Conservation (phyloP, 2,113 vertebrate genomes). For the Sinocyclocheilus grahami region DNA sequence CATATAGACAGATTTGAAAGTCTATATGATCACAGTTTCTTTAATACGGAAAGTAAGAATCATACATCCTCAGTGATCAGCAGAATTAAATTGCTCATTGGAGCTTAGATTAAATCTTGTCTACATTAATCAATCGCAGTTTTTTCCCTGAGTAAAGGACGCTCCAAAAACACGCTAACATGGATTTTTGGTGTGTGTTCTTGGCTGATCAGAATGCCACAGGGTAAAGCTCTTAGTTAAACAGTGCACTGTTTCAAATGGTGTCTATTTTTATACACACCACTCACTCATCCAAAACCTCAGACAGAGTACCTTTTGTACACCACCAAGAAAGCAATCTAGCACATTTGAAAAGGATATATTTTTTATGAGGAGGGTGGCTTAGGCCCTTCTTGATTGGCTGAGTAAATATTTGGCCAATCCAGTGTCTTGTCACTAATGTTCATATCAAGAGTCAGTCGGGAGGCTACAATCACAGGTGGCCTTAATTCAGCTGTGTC, state of each 20-base stretch:
- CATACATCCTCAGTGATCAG: background rate
- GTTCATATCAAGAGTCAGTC: background rate
- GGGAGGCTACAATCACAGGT: background rate
- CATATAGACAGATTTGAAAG: background rate
- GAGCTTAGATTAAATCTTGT: slow-evolving; percentile 20
- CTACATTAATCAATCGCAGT: slow-evolving; percentile 39
- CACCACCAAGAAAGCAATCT: slow-evolving; percentile 67
- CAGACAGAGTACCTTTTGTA: slow-evolving; percentile 80
- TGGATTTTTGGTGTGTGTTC: background rate
- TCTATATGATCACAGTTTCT: background rate
- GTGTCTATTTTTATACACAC: slow-evolving; percentile 77
- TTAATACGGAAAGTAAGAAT: background rate
- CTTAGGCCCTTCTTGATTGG: slow-evolving; percentile 56
- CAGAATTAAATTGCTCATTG: slow-evolving; percentile 2
- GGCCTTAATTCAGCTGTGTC: background rate
- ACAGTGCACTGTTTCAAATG: slow-evolving; percentile 71
- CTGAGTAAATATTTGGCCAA: slow-evolving; percentile 52
- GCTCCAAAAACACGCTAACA: slow-evolving; percentile 2
- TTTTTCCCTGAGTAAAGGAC: slow-evolving; percentile 19
- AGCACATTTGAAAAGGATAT: slow-evolving; percentile 65
- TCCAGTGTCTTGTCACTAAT: slow-evolving; percentile 17
- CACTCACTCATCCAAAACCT: slow-evolving; percentile 71
- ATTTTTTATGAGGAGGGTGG: slow-evolving; percentile 67
- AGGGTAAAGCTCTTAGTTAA: slow-evolving; percentile 71
- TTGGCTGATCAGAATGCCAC: slow-evolving; percentile 65